phyloP scores from a whole-genome alignment of 1,140 invertebrate genomes.

The Notospermus geniculatus region DNA sequence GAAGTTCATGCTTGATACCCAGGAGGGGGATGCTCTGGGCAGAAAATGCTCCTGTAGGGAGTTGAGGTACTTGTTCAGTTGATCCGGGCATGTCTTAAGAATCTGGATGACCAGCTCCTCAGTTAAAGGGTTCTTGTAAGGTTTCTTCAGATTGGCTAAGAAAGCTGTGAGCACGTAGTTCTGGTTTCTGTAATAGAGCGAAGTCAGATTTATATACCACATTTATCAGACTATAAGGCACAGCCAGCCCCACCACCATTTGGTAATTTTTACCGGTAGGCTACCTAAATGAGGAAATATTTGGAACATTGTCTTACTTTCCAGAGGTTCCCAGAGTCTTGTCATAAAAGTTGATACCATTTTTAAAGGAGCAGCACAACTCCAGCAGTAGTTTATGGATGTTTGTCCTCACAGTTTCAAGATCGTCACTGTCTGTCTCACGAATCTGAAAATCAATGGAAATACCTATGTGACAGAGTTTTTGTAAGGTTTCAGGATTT shows the following conservation, averaged over 20 bases:
- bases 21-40: constrained; percentile 23
- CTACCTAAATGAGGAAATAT: constrained; percentile 62
- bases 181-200: constrained; percentile 55
- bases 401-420: constrained; percentile 34
- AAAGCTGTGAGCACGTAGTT: constrained; percentile 67
- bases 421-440: constrained; percentile 7
- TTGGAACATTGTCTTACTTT: constrained; percentile 59
- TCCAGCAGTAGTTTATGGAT: constrained; percentile 20
- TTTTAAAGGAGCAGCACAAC: constrained; percentile 50
- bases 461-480: no score
- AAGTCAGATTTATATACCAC: no score
- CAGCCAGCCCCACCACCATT: no score
- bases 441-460: not conserved
- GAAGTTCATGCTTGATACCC: constrained; percentile 23
- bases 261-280: no score
- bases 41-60: constrained; percentile 63
- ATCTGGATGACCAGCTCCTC: constrained; percentile 67
- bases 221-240: no score
- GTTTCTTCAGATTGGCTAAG: constrained; percentile 61
- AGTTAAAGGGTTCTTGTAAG: constrained; percentile 67
- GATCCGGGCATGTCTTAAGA: constrained; percentile 68
- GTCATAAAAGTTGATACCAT: constrained; percentile 58
- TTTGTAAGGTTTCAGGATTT: no score
- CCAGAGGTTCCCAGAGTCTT: constrained; percentile 56
- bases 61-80: constrained; percentile 65